These are phyloP conservation scores for Danio aesculapii DNA, from an alignment of 2,797 vertebrate species.

Conservation along the genomic window DNA sequence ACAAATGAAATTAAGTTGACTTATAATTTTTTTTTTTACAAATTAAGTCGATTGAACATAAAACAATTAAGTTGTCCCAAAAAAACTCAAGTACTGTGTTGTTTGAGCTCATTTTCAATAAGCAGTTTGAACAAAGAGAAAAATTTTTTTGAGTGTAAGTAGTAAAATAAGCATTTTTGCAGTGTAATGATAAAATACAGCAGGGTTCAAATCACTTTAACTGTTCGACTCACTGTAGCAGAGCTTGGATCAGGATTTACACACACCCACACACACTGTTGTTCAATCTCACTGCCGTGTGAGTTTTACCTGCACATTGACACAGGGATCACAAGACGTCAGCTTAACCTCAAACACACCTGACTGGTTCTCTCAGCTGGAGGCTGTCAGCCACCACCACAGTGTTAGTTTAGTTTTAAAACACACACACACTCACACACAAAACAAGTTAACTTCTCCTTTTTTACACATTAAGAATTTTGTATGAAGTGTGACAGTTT, in stretches of 20 bases:
- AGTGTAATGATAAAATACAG: not conserved
- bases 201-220: constrained; percentile 5
- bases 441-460: not conserved
- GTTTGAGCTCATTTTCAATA: no score
- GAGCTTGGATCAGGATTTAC: not conserved
- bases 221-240: constrained; percentile 16
- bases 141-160: no score
- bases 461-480: constrained; percentile 16
- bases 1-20: no score
- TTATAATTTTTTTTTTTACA: no score
- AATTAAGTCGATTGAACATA: no score
- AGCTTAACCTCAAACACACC: constrained; percentile 39
- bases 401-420: constrained; percentile 44
- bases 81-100: no score
- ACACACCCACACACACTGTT: not conserved
- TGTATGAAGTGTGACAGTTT: constrained; percentile 50
- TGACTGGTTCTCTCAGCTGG: constrained; percentile 40
- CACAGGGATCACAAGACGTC: constrained; percentile 12
- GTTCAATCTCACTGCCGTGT: constrained; percentile 4
- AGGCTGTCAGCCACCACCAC: constrained; percentile 19
- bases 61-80: no score
- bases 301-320: constrained; percentile 15
- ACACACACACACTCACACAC: not conserved
- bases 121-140: no score
- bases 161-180: not conserved